Conservation (phyloP, 2,888 invertebrate species). For the Ennomos quercinarius region DNA sequence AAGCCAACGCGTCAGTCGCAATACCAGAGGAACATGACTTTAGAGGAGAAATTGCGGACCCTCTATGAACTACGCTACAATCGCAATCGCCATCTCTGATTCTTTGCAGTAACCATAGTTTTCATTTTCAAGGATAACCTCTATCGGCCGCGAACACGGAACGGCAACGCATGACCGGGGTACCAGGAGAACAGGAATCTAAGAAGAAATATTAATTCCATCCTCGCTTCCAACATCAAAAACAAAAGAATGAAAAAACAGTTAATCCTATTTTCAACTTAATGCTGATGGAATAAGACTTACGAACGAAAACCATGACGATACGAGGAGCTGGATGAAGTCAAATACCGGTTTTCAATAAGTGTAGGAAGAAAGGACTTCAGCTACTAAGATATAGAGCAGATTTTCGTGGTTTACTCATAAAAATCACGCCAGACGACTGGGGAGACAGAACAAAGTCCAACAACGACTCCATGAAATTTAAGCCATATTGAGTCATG, state of each 20-base stretch:
- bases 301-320: too few relatives aligned
- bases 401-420: conserved; percentile 1
- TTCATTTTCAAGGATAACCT: conserved; percentile 5
- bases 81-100: conserved; percentile 8
- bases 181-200: conserved; percentile 53
- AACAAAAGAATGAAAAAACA: background rate
- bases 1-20: conserved; percentile 9
- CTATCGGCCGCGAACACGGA: conserved; percentile 50
- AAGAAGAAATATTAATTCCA: conserved; percentile 25
- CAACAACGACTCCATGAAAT: conserved; percentile 16
- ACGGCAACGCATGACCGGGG: conserved; percentile 60
- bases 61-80: too few relatives aligned
- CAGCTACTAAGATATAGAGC: background rate
- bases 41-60: background rate
- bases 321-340: too few relatives aligned
- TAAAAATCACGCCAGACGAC: conserved; percentile 8
- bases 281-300: background rate
- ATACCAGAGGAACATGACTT: conserved; percentile 8
- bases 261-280: conserved; percentile 1
- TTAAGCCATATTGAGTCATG: conserved; percentile 6
- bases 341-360: background rate
- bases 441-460: conserved; percentile 31
- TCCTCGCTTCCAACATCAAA: background rate
- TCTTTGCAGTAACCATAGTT: too few relatives aligned
- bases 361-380: background rate